Evolutionary conservation across 2,888 invertebrate genomes (phyloP).

Genomic region (Ectropis crepuscularia): DNA sequence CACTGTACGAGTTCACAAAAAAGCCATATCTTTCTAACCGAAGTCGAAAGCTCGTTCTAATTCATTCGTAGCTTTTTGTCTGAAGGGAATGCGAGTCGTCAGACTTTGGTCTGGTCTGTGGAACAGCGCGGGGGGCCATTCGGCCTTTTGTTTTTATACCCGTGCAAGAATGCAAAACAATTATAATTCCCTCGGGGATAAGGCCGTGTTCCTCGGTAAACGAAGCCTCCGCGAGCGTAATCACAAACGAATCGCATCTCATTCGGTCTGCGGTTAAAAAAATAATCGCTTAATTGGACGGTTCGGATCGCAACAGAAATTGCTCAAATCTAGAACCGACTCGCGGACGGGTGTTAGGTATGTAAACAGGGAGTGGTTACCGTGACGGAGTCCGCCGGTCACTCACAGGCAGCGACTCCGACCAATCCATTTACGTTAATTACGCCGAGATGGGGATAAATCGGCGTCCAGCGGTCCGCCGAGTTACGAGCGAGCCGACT

Average conservation of each 20-base stretch:
- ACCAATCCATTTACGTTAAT: slow-evolving; percentile 85
- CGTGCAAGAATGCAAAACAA: slow-evolving; percentile 84
- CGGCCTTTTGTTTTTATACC: slow-evolving; percentile 82
- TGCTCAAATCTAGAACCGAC: slow-evolving; percentile 37
- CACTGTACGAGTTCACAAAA: slow-evolving; percentile 36
- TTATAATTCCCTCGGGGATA: slow-evolving; percentile 82
- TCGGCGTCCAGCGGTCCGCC: slow-evolving; percentile 83
- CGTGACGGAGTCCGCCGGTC: slow-evolving; percentile 45
- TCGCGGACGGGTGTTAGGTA: slow-evolving; percentile 46
- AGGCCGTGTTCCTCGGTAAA: slow-evolving; percentile 72
- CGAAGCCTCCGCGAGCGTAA: slow-evolving; percentile 60
- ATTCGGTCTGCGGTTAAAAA: slow-evolving; percentile 74
- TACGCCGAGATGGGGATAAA: slow-evolving; percentile 82
- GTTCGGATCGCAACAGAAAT: slow-evolving; percentile 45
- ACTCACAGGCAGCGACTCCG: slow-evolving; percentile 71
- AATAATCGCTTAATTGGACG: slow-evolving; percentile 70
- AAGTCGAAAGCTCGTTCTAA: slow-evolving; percentile 64
- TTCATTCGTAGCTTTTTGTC: slow-evolving; percentile 80
- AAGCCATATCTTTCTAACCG: slow-evolving; percentile 45
- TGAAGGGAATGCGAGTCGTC: slow-evolving; percentile 79
- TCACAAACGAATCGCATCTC: slow-evolving; percentile 69
- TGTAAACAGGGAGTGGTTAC: slow-evolving; percentile 62
- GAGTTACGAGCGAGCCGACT: slow-evolving; percentile 83
- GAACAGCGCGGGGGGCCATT: slow-evolving; percentile 76
- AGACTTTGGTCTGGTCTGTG: slow-evolving; percentile 79